Evolutionary conservation across 2,888 invertebrate genomes (phyloP), one percentile per base, ranked within the genome.

Genomic region (Limnephilus auricula): DNA sequence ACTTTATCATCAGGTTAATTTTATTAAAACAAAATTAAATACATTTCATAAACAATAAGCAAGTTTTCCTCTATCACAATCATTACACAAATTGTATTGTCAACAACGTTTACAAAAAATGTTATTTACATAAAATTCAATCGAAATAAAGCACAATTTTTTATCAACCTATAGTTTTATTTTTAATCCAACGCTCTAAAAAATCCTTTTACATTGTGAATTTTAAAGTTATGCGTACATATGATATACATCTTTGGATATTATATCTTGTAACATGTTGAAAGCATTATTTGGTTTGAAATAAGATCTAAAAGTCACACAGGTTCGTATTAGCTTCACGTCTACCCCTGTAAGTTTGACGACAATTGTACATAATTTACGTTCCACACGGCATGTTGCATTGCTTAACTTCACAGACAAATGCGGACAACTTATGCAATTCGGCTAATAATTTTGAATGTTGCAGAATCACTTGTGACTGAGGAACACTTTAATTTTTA

Each of bases 101-200:
- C 89, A 80, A 87, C 50, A 65, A 65, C 30, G 30, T n/a, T 87
- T 87, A 15, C 30, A 37, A 85, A 85, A 85, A 31, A 89, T 79
- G 31, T 89, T 89, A 89, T 89, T 89, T 89, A 89, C 88, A 89
- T 37, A 30, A 89, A 87, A 87, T 87, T 65, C 50, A 25, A 65
- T 65, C 18, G 5, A 65, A 65, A 65, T 18, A 65, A 65, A 65
- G 25, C 1, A 15, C 18, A 18, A 18, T 5, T 65, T 65, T 65
- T 65, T 65, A 65, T 18, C 50, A 65, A 65, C 25, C 18, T 65
- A 25, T 6, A 15, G 50, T 65, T 65, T 65, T 65, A 65, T 65
- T 65, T 65, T 65, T 65, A 18, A 65, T 18, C 0, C 1, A 65
- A 65, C 5, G 25, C 50, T 65, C 18, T 65, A 65, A 65, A 50